Percentiles rank a stretch among this genome's conserved stretches.
Conservation (phyloP, 2,797 vertebrate species). For the Poeciliopsis turneri region DNA sequence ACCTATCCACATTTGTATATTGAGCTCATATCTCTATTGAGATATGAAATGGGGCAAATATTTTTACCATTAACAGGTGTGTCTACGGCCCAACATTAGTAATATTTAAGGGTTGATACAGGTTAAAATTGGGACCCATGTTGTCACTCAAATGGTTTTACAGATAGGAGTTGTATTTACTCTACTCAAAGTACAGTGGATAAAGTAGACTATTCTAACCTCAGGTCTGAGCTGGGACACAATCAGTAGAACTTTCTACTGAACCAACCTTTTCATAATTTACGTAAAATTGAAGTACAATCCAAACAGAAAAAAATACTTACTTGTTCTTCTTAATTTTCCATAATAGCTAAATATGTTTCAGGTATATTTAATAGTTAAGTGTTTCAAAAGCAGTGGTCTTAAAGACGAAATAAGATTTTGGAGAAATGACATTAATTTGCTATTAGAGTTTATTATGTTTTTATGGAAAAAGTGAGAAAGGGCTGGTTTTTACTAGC, state of each 20-base stretch:
- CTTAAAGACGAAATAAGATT: neutral
- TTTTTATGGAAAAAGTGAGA: neutral
- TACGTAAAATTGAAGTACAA: neutral
- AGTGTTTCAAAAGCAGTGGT: neutral
- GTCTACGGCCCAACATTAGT: neutral
- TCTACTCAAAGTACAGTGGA: neutral
- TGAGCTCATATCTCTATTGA: neutral
- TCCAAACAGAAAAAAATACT: neutral
- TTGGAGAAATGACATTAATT: neutral
- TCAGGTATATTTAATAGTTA: neutral
- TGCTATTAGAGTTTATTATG: neutral
- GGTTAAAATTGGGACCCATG: neutral
- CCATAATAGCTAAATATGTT: neutral
- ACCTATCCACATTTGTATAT: neutral
- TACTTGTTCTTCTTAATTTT: neutral
- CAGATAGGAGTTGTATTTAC: neutral
- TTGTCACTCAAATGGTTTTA: neutral
- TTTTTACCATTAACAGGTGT: neutral
- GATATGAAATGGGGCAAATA: neutral
- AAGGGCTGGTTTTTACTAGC: neutral
- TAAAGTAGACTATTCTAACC: neutral
- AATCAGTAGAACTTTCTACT: neutral
- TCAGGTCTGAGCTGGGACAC: no score
- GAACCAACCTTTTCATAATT: neutral
- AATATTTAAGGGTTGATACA: neutral